Base-by-base conservation (phyloP, 2,888 invertebrate species). In the Lasius platythorax region DNA sequence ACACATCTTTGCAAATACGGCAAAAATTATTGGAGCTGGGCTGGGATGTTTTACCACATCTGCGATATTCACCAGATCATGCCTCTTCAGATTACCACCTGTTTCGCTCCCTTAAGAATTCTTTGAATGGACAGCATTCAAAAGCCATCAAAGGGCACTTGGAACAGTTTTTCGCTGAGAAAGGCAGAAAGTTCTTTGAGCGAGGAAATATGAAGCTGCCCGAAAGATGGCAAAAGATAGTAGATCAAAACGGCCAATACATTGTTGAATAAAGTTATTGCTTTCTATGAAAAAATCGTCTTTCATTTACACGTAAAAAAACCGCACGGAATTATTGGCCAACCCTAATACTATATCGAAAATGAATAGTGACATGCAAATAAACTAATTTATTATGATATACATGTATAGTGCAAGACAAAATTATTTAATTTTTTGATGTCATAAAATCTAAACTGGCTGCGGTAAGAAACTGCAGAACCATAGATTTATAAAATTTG, bases 141-240 rank as follows among this genome's bases (percentile, higher is more conserved):
- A 83, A 85, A 18, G 64, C 37, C 3, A 83, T 88, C 30, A 82
- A 83, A 85, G 70, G 58, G n/a, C 40, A 88, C n/a, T 28, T 83
- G 12, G 61, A 68, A n/a, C 63, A 85, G 61, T 86, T 83, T 78
- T 86, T 83, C 68, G 61, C 67, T 37, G 37, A 58, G 37, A 79
- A 85, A 73, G 40, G 85, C 4, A 68, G 66, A 23, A 85, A 66
- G n/a, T 88, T 88, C 70, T 82, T 67, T 76, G 87, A 88, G 66
- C 67, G 56, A 78, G 85, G 84, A 83, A 89, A 88, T 68, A 84
- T 88, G 79, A 78, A 85, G 78, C 79, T 88, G 68, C 63, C 88
- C 67, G 83, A 88, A 88, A 87, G 83, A 85, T 89, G 85, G 88
- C 89, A 87, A 87, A 88, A 87, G 78, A 82, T 88, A 63, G 72